A percentile compares a stretch with the other conserved stretches of the same genome.
Conservation (phyloP, 1,140 invertebrate species). For the Belonocnema kinseyi region DNA sequence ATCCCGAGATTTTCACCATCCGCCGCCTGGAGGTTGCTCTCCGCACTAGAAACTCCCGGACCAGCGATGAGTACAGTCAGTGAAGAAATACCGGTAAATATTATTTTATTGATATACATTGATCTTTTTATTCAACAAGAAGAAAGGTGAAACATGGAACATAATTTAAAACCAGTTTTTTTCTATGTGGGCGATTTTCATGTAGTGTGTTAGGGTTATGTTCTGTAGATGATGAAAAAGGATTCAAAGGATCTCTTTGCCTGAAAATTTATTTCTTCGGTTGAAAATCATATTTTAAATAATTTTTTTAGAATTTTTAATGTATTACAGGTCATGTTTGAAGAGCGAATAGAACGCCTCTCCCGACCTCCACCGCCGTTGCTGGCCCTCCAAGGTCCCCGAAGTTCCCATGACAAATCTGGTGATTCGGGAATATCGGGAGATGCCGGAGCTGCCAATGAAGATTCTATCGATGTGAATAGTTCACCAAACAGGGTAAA, state of each 20-base stretch:
- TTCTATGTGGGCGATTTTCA: too few relatives aligned
- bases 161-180: too few relatives aligned
- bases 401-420: constrained; percentile 80
- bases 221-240: too few relatives aligned
- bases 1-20: constrained; percentile 88
- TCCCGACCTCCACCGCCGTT: constrained; percentile 76
- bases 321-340: constrained; percentile 67
- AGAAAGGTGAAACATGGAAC: too few relatives aligned
- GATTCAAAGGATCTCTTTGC: too few relatives aligned
- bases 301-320: too few relatives aligned
- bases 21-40: constrained; percentile 87
- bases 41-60: constrained; percentile 67
- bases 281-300: too few relatives aligned
- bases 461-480: constrained; percentile 64
- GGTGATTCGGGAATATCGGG: constrained; percentile 89
- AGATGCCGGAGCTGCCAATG: constrained; percentile 78
- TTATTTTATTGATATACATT: not conserved
- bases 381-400: constrained; percentile 63
- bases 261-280: too few relatives aligned
- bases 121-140: constrained; percentile 41
- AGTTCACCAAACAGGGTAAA: constrained; percentile 55
- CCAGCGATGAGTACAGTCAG: constrained; percentile 66
- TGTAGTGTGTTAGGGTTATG: too few relatives aligned
- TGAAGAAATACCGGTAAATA: constrained; percentile 64
- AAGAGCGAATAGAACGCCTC: constrained; percentile 76